Evolutionary conservation across 2,113 vertebrate genomes (phyloP).

Genomic region (Dryoscopus gambensis): DNA sequence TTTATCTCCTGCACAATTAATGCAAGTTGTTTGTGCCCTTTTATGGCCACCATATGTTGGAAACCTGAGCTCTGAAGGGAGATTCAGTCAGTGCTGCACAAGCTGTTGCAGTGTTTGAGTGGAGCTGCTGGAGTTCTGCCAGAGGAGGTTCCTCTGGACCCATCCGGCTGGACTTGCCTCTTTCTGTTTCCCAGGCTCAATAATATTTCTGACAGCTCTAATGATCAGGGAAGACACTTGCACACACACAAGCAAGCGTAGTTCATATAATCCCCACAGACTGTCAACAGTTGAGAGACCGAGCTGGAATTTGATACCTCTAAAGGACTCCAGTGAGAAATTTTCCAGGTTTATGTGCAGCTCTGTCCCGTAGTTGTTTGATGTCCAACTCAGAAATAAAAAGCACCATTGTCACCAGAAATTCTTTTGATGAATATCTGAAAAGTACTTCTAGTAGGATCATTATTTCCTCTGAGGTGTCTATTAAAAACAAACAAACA

Average conservation of each 20-base stretch:
- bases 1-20: neutral
- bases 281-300: neutral
- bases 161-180: neutral
- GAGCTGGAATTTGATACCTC: neutral
- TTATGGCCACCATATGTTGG: neutral
- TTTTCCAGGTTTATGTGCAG: neutral
- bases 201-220: neutral
- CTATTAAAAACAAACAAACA: neutral
- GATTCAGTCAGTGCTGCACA: neutral
- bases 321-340: neutral
- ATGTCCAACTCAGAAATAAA: neutral
- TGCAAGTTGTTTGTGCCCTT: neutral
- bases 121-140: neutral
- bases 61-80: neutral
- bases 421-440: neutral
- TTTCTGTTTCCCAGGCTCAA: neutral
- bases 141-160: neutral
- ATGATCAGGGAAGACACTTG: neutral
- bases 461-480: neutral
- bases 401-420: neutral
- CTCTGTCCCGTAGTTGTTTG: neutral
- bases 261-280: neutral
- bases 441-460: neutral
- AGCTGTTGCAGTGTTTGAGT: neutral
- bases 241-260: neutral